Percentiles rank a stretch among this genome's conserved stretches.
phyloP scores from a whole-genome alignment of 2,888 invertebrate species.

The Apamea anceps region DNA sequence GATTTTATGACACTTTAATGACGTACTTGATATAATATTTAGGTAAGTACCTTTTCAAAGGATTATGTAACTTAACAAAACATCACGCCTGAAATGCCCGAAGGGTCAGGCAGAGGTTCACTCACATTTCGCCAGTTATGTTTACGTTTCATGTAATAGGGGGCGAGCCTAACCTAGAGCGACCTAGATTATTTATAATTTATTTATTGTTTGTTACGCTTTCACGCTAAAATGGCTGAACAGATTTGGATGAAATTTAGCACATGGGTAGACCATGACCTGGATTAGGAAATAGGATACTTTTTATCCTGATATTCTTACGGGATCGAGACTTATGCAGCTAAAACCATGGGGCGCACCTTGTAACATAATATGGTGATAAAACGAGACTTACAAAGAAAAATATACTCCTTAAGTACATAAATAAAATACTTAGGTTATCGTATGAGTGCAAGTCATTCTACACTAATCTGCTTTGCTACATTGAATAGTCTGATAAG shows the following conservation, averaged over 20 bases:
- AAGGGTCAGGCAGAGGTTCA: no score
- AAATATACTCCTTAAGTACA: background rate
- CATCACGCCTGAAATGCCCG: no score
- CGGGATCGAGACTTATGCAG: background rate
- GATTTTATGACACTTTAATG: no score
- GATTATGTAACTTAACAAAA: no score
- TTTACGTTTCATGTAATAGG: no score
- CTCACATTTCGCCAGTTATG: no score
- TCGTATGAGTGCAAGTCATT: conserved; percentile 11
- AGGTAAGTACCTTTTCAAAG: no score
- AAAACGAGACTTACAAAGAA: background rate
- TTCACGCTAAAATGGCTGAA: background rate
- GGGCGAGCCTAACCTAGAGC: no score
- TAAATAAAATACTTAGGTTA: conserved; percentile 20
- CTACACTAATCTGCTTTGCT: conserved; percentile 13
- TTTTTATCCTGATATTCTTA: background rate
- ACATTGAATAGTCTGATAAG: conserved; percentile 22
- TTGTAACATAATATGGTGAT: background rate
- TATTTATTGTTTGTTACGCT: background rate
- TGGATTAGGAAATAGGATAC: background rate
- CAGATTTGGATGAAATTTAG: background rate
- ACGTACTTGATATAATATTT: no score
- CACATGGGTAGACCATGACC: background rate
- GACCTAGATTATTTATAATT: no score
- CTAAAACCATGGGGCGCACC: background rate